Percentiles rank a stretch among this genome's conserved stretches.
phyloP scores from a whole-genome alignment of 2,797 vertebrate species.

The Myiothlypis chrysogaster region DNA sequence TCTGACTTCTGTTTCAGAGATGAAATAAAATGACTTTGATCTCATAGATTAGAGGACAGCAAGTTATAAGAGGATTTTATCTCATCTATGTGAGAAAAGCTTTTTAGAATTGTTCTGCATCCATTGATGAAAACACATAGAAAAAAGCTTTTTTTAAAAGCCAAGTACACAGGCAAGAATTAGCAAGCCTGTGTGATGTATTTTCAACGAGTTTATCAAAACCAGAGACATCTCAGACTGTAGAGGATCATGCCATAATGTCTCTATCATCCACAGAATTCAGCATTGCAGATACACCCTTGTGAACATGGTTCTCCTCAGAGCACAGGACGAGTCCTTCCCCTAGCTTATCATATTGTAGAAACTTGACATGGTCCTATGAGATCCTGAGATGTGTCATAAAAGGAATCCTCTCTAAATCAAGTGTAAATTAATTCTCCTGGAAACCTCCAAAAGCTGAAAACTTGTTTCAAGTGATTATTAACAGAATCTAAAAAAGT shows the following conservation, averaged over 20 bases:
- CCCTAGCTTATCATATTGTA: background rate
- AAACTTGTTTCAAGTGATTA: background rate
- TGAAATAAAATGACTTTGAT: conserved; percentile 15
- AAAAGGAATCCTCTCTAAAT: background rate
- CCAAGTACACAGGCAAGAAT: background rate
- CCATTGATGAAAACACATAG: background rate
- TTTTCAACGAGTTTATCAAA: background rate
- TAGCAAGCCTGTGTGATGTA: background rate
- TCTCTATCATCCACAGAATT: background rate
- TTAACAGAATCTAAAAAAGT: background rate
- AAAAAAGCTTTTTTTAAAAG: background rate
- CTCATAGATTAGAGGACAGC: background rate
- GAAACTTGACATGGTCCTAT: fast-evolving
- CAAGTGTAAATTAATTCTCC: background rate
- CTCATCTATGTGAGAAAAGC: background rate
- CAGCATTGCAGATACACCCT: background rate
- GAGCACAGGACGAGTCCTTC: background rate
- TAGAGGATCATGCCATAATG: background rate
- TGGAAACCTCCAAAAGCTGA: background rate
- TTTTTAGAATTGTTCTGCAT: background rate
- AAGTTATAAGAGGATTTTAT: background rate
- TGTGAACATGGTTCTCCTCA: background rate
- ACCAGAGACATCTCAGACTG: background rate
- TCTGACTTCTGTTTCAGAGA: background rate
- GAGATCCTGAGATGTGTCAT: background rate